A percentile compares a stretch with the other conserved stretches of the same genome.
phyloP scores from a whole-genome alignment of 2,113 vertebrate genomes.

The Nematolebias whitei region DNA sequence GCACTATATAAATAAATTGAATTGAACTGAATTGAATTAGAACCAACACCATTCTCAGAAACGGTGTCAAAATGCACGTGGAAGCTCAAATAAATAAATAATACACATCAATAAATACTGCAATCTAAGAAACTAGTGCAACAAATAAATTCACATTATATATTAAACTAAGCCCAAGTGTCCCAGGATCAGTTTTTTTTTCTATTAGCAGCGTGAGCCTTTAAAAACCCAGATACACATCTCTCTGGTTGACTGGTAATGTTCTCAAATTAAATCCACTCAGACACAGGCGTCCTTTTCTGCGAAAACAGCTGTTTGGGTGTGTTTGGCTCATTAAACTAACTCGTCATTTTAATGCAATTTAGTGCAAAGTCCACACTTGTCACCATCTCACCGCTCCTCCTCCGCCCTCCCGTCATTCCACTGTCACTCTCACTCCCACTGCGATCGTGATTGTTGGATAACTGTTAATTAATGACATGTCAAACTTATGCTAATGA shows the following conservation, averaged over 20 bases:
- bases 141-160: too few relatives aligned
- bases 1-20: too few relatives aligned
- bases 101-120: too few relatives aligned
- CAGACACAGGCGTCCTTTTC: slow-evolving; percentile 6
- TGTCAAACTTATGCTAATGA: slow-evolving; percentile 51
- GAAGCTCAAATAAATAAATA: too few relatives aligned
- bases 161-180: not conserved
- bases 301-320: slow-evolving; percentile 53
- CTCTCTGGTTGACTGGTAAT: slow-evolving; percentile 11
- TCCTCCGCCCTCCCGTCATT: slow-evolving; percentile 52
- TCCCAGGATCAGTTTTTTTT: not conserved
- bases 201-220: not conserved
- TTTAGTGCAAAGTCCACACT: slow-evolving; percentile 53
- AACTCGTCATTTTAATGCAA: slow-evolving; percentile 47
- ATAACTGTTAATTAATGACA: slow-evolving; percentile 63
- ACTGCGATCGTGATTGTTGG: slow-evolving; percentile 43
- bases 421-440: slow-evolving; percentile 30
- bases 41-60: not conserved
- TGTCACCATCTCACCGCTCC: slow-evolving; percentile 37
- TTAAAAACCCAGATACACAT: slow-evolving; percentile 20
- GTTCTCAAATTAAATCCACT: slow-evolving; percentile 23
- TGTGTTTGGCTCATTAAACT: slow-evolving; percentile 45
- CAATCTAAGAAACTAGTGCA: too few relatives aligned
- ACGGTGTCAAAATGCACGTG: too few relatives aligned
- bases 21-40: too few relatives aligned